These are phyloP conservation scores for Meteorus cinctellus DNA, from an alignment of 2,888 invertebrate genomes.

Conservation along the genomic window DNA sequence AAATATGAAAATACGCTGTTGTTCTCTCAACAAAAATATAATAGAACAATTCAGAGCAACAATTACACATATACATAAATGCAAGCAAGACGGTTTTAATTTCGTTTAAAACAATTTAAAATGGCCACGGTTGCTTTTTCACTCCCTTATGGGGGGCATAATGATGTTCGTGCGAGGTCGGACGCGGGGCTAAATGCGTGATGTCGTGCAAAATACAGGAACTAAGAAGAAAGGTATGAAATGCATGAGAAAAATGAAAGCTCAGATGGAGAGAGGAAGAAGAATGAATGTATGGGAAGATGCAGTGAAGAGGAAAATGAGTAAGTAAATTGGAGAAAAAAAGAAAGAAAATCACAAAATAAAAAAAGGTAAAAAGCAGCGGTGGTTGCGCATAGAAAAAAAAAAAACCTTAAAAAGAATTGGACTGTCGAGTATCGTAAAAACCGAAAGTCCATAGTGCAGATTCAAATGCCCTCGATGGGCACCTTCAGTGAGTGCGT, in stretches of 20 bases:
- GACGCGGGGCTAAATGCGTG: slow-evolving; percentile 30
- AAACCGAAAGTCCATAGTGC: slow-evolving; percentile 55
- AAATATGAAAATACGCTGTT: not conserved
- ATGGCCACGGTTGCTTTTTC: slow-evolving; percentile 38
- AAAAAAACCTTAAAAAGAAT: slow-evolving; percentile 32
- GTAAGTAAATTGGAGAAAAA: not conserved
- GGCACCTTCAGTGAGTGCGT: slow-evolving; percentile 44
- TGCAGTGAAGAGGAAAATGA: not conserved
- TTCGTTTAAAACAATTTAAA: slow-evolving; percentile 49
- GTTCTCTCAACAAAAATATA: not conserved
- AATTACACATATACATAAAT: not conserved
- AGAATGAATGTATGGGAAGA: not conserved
- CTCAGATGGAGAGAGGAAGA: slow-evolving; percentile 24
- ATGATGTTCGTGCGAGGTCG: slow-evolving; percentile 46
- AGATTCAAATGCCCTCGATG: slow-evolving; percentile 58
- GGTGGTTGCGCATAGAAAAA: slow-evolving; percentile 49
- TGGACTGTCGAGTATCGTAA: slow-evolving; percentile 51
- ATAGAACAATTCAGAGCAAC: not conserved
- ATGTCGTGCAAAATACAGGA: slow-evolving; percentile 28
- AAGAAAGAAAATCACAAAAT: not conserved
- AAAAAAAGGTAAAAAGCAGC: slow-evolving; percentile 22
- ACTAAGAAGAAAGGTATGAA: not conserved
- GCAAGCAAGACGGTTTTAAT: slow-evolving; percentile 27
- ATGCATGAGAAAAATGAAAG: not conserved
- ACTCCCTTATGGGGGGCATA: slow-evolving; percentile 38